These are phyloP conservation scores for Eulemur albifrons DNA, from an alignment of 2,797 vertebrate genomes.

Conservation along the genomic window DNA sequence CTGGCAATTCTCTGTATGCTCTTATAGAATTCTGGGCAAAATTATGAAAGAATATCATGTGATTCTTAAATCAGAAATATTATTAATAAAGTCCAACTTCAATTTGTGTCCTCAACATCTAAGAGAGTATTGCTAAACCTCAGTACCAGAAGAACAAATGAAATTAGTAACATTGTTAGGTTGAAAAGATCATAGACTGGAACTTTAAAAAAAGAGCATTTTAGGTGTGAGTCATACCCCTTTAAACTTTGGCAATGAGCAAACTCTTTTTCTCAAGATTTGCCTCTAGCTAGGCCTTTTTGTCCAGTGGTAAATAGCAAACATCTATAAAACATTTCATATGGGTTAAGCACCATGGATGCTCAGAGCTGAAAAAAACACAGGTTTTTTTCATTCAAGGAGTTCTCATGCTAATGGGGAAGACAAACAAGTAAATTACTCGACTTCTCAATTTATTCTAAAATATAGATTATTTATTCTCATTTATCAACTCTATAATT, in stretches of 20 bases:
- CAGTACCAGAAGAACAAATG: neutral
- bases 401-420: neutral
- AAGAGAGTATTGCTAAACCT: neutral
- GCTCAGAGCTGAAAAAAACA: neutral
- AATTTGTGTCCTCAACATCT: neutral
- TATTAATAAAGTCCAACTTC: constrained; percentile 13
- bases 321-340: neutral
- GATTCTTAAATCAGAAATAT: neutral
- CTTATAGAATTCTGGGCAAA: constrained; percentile 36
- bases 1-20: neutral
- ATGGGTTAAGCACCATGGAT: neutral
- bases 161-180: constrained; percentile 1
- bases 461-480: constrained; percentile 21
- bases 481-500: constrained; percentile 25
- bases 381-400: neutral
- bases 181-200: neutral
- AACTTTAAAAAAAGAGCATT: neutral
- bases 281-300: neutral
- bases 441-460: constrained; percentile 32
- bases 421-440: neutral
- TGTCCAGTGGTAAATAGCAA: neutral
- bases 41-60: neutral
- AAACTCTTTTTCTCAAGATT: constrained; percentile 33
- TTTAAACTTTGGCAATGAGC: neutral
- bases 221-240: neutral